Percentiles rank a stretch among this genome's conserved stretches.
These are phyloP conservation scores for Callitettix versicolor DNA, from an alignment of 1,140 invertebrate genomes.

Conservation along the genomic window DNA sequence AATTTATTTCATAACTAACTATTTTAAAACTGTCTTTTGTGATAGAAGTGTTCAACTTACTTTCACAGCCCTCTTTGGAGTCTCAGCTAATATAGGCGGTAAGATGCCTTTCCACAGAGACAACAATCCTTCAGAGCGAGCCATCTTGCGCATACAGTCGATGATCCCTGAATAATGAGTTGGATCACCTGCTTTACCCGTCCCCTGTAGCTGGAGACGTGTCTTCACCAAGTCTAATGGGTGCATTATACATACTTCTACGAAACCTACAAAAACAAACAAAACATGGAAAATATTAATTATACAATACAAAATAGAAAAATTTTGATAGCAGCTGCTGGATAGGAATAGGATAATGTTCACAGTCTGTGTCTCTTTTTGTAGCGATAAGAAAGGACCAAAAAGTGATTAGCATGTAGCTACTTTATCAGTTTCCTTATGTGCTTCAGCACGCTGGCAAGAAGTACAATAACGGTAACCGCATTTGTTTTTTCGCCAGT, in stretches of 20 bases:
- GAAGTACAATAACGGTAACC: too few species aligned
- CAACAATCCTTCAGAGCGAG: slow-evolving; percentile 64
- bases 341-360: background rate
- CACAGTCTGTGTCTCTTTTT: background rate
- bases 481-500: too few species aligned
- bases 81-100: slow-evolving; percentile 87
- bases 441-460: too few species aligned
- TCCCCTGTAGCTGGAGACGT: slow-evolving; percentile 63
- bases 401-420: too few species aligned
- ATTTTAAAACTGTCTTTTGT: too few species aligned
- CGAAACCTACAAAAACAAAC: slow-evolving; percentile 49
- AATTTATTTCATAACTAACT: too few species aligned
- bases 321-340: too few species aligned
- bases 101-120: slow-evolving; percentile 87
- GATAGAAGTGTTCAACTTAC: too few species aligned
- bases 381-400: too few species aligned
- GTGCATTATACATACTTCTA: slow-evolving; percentile 93
- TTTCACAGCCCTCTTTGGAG: slow-evolving; percentile 86
- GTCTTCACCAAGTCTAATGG: slow-evolving; percentile 89
- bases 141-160: slow-evolving; percentile 85
- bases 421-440: too few species aligned
- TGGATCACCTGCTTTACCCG: slow-evolving; percentile 40
- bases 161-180: slow-evolving; percentile 65
- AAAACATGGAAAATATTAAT: background rate
- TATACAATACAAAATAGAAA: background rate